These are phyloP conservation scores for Onychomys leucogaster DNA, from an alignment of 2,797 vertebrate species.

Conservation along the genomic window DNA sequence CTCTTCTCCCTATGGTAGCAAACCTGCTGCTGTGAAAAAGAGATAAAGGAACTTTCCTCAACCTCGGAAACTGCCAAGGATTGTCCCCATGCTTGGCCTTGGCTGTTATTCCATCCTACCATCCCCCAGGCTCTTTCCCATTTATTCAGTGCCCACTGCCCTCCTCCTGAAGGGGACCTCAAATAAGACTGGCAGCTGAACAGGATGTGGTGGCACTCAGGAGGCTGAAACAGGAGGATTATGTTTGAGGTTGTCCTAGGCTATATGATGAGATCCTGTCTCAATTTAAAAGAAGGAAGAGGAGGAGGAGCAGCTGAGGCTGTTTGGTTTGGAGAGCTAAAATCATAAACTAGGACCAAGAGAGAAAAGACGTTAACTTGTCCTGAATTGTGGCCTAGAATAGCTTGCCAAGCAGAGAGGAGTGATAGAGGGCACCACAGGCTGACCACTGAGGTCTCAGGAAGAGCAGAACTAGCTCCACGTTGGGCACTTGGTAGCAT, in stretches of 20 bases:
- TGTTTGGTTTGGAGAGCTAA: not conserved
- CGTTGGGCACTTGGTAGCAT: not conserved
- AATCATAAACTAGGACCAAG: not conserved
- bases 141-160: not conserved
- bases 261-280: not conserved
- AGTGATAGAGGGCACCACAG: no score
- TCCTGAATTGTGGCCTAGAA: not conserved
- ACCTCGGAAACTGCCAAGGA: not conserved
- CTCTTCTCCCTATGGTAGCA: not conserved
- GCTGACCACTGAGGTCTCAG: not conserved
- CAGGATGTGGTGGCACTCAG: not conserved
- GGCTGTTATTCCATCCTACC: accelerated
- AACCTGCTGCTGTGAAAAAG: not conserved
- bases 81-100: not conserved
- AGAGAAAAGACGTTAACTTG: not conserved
- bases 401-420: not conserved
- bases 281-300: not conserved
- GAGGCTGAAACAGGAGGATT: not conserved
- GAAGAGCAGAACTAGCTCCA: not conserved
- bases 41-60: not conserved
- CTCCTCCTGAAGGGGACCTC: not conserved
- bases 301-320: not conserved
- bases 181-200: not conserved
- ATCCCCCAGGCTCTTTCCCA: accelerated
- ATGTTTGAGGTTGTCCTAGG: not conserved